These are phyloP conservation scores for Oncopeltus fasciatus DNA, from an alignment of 1,140 invertebrate species.

Conservation along the genomic window DNA sequence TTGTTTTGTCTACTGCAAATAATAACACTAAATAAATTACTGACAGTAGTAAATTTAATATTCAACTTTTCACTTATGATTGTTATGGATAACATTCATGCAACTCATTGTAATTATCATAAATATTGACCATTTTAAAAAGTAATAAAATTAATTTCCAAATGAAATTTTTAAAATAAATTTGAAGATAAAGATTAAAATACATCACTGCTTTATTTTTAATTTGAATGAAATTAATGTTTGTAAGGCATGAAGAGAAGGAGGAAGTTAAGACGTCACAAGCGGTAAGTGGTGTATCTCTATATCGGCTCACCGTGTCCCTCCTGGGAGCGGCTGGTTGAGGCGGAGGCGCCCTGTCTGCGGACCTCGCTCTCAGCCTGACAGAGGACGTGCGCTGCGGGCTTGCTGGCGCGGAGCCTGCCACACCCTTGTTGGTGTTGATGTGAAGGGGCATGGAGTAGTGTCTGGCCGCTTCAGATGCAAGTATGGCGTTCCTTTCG, in stretches of 20 bases:
- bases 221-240: no score
- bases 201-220: no score
- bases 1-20: no score
- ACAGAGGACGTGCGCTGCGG: slow-evolving; percentile 43
- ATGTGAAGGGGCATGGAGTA: slow-evolving; percentile 49
- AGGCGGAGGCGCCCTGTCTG: not conserved
- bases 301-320: not conserved
- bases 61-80: no score
- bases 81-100: no score
- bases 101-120: no score
- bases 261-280: not conserved
- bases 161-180: no score
- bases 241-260: not conserved
- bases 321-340: not conserved
- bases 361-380: not conserved
- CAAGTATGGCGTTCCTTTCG: slow-evolving; percentile 32
- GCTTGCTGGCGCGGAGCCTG: slow-evolving; percentile 38
- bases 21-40: no score
- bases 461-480: slow-evolving; percentile 39
- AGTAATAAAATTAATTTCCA: no score
- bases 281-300: not conserved
- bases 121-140: no score
- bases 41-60: no score
- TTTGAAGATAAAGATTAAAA: not conserved
- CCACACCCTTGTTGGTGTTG: slow-evolving; percentile 34